These are phyloP conservation scores for Hemaris fuciformis DNA, from an alignment of 2,888 invertebrate genomes.

Conservation along the genomic window DNA sequence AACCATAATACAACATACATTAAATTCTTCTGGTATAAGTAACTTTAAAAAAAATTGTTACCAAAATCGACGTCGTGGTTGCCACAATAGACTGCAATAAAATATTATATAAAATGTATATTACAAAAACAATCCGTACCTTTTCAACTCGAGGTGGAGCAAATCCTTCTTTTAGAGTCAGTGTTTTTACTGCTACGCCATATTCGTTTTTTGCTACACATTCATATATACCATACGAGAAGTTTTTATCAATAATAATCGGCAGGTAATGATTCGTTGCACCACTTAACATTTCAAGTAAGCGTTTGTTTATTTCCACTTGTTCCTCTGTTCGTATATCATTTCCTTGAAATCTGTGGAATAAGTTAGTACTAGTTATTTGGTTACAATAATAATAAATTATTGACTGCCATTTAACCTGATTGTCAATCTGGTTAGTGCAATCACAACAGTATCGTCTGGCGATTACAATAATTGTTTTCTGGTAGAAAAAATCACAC, in stretches of 20 bases:
- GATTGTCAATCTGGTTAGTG: too few relatives aligned
- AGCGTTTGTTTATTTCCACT: slow-evolving; percentile 37
- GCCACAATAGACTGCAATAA: neutral
- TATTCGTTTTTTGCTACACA: slow-evolving; percentile 52
- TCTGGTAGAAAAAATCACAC: too few relatives aligned
- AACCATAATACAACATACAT: too few relatives aligned
- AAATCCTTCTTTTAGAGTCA: slow-evolving; percentile 51
- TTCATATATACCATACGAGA: slow-evolving; percentile 55
- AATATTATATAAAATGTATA: slow-evolving; percentile 11
- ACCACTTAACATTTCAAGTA: slow-evolving; percentile 32
- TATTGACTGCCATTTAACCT: too few relatives aligned
- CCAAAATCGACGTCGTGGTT: neutral
- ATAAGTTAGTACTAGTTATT: neutral
- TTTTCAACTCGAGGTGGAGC: slow-evolving; percentile 45
- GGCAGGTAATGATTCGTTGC: slow-evolving; percentile 28
- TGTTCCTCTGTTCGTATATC: slow-evolving; percentile 35
- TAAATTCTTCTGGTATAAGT: too few relatives aligned
- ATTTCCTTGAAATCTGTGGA: slow-evolving; percentile 39
- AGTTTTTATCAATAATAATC: slow-evolving; percentile 39
- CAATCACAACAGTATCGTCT: too few relatives aligned
- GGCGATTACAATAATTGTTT: too few relatives aligned
- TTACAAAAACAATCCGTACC: slow-evolving; percentile 41
- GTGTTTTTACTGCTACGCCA: slow-evolving; percentile 48
- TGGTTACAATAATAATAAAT: too few relatives aligned
- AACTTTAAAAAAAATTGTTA: too few relatives aligned